These are phyloP conservation scores for Rhabdornis inornatus DNA, from an alignment of 2,113 vertebrate species.

Conservation along the genomic window DNA sequence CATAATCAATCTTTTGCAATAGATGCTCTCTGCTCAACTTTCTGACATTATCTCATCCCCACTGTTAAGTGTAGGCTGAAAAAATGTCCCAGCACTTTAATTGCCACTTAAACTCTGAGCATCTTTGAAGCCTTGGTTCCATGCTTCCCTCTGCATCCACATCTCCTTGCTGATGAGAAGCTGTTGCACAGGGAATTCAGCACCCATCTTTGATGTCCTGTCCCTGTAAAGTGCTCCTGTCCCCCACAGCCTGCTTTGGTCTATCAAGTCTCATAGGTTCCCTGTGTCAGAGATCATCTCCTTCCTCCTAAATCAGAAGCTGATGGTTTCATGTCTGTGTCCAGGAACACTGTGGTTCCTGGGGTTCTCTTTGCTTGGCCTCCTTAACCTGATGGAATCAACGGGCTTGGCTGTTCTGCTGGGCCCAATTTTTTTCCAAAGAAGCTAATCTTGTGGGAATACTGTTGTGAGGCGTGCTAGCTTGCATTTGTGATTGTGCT, in stretches of 20 bases:
- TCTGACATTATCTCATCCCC: background rate
- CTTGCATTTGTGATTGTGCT: background rate
- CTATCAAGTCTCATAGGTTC: background rate
- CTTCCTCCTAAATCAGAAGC: background rate
- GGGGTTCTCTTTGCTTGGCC: background rate
- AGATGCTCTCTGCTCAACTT: background rate
- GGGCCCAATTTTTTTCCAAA: background rate
- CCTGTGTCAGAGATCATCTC: background rate
- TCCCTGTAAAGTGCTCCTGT: background rate
- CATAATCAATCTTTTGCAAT: background rate
- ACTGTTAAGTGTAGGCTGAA: slow-evolving; percentile 10
- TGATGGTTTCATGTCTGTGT: background rate
- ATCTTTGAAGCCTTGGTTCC: background rate
- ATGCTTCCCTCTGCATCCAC: background rate
- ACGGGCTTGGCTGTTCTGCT: background rate
- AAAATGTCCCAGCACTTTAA: background rate
- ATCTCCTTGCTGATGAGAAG: background rate
- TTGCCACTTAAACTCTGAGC: background rate
- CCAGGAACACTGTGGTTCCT: background rate
- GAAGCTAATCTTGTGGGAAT: background rate
- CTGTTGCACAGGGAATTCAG: background rate
- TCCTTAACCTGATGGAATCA: background rate
- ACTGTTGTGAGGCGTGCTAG: background rate
- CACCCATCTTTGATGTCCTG: background rate
- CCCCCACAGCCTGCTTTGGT: background rate